These are phyloP conservation scores for Ciona savignyi DNA, from an alignment of 23 tunicate species.

Conservation along the genomic window DNA sequence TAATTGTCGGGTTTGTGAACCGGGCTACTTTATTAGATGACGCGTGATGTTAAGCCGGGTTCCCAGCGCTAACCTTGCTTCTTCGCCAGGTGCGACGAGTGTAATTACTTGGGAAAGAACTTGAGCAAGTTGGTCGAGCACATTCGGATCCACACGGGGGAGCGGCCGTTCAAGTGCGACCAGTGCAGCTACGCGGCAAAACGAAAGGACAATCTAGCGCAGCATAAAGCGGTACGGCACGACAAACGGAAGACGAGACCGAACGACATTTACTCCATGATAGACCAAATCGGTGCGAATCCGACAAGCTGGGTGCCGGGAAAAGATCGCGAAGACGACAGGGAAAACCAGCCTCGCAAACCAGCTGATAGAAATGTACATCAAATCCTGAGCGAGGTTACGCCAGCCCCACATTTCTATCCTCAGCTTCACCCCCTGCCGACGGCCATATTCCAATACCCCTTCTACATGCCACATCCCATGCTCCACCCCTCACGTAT, in stretches of 20 bases:
- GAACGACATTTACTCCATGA: constrained; percentile 20
- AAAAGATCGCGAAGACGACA: background rate
- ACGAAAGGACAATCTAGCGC: constrained; percentile 88
- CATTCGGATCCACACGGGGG: constrained; percentile 95
- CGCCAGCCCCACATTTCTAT: constrained; percentile 17
- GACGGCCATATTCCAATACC: constrained; percentile 20
- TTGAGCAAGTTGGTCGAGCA: constrained; percentile 93
- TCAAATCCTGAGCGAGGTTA: background rate
- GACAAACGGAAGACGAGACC: constrained; percentile 58
- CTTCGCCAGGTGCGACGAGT: constrained; percentile 65
- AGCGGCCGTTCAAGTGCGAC: constrained; percentile 93
- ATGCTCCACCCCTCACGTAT: background rate
- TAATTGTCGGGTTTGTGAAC: background rate
- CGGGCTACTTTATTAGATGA: background rate
- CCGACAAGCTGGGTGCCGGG: background rate
- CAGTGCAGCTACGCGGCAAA: constrained; percentile 97
- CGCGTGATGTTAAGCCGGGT: too few species aligned
- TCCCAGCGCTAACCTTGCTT: too few species aligned
- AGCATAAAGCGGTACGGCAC: constrained; percentile 87
- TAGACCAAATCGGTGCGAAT: constrained; percentile 14
- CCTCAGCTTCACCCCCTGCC: constrained; percentile 19
- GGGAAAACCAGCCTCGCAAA: background rate
- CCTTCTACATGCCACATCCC: background rate
- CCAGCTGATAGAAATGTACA: background rate
- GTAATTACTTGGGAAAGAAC: constrained; percentile 88